Evolutionary conservation across 2,113 vertebrate genomes (phyloP).

Genomic region (Otolemur garnettii): DNA sequence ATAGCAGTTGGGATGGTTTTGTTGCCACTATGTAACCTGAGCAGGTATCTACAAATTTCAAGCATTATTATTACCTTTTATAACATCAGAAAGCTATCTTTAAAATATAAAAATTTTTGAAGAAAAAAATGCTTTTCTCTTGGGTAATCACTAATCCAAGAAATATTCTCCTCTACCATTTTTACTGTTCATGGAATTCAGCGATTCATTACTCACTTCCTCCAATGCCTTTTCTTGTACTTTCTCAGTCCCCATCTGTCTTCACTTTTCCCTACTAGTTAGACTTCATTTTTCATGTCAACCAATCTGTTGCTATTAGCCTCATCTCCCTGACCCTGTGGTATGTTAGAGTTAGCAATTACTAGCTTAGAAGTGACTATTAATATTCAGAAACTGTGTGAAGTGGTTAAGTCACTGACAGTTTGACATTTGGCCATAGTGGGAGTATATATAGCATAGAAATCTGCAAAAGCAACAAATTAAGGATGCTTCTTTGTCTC

Average conservation of each 20-base stretch:
- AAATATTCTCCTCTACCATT: neutral
- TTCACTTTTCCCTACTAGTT: neutral
- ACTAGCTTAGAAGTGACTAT: neutral
- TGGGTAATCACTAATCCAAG: neutral
- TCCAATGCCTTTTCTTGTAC: neutral
- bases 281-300: neutral
- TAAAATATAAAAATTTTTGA: conserved; percentile 1
- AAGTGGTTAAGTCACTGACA: neutral
- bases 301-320: neutral
- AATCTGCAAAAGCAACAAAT: neutral
- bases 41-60: neutral
- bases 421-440: neutral
- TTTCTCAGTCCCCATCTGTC: neutral
- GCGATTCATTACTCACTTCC: neutral
- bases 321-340: neutral
- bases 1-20: neutral
- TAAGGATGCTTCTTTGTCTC: neutral
- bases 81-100: neutral
- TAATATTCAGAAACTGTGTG: neutral
- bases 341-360: neutral
- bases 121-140: conserved; percentile 12
- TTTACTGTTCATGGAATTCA: neutral
- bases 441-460: neutral
- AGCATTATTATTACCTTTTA: neutral
- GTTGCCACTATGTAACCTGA: neutral